Conservation (phyloP, 1,140 invertebrate genomes). For the Prorops nasuta region DNA sequence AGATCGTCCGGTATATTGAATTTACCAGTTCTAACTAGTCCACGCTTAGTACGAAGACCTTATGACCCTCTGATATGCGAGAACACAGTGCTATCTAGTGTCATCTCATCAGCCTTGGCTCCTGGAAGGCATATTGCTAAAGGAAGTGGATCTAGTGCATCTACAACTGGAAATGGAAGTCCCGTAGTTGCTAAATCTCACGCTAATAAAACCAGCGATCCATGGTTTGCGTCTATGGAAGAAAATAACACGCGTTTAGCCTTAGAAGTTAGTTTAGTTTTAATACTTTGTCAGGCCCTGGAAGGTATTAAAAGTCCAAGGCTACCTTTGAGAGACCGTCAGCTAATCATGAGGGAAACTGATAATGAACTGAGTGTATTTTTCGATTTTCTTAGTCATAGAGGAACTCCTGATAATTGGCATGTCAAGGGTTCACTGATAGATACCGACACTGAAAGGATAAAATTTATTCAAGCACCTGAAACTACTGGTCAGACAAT, state of each 20-base stretch:
- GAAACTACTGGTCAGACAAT: conserved; percentile 10
- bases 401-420: conserved; percentile 29
- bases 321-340: conserved; percentile 46
- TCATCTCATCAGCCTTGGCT: conserved; percentile 41
- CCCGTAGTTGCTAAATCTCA: conserved; percentile 20
- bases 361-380: conserved; percentile 50
- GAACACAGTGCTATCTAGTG: conserved; percentile 48
- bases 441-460: conserved; percentile 31
- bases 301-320: conserved; percentile 50
- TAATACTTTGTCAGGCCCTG: conserved; percentile 48
- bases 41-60: conserved; percentile 44
- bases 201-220: conserved; percentile 31
- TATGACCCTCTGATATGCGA: conserved; percentile 55
- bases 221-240: conserved; percentile 55
- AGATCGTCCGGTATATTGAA: conserved; percentile 5
- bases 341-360: conserved; percentile 51
- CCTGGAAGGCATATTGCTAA: conserved; percentile 36
- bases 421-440: conserved; percentile 34
- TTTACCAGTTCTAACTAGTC: conserved; percentile 45
- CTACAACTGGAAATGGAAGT: conserved; percentile 17
- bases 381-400: conserved; percentile 51
- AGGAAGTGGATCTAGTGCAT: conserved; percentile 25
- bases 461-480: conserved; percentile 27
- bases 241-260: conserved; percentile 50
- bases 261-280: conserved; percentile 48